Base-by-base conservation (phyloP, 92 coral and sea anemone genomes). In the Phymanthus crucifer region DNA sequence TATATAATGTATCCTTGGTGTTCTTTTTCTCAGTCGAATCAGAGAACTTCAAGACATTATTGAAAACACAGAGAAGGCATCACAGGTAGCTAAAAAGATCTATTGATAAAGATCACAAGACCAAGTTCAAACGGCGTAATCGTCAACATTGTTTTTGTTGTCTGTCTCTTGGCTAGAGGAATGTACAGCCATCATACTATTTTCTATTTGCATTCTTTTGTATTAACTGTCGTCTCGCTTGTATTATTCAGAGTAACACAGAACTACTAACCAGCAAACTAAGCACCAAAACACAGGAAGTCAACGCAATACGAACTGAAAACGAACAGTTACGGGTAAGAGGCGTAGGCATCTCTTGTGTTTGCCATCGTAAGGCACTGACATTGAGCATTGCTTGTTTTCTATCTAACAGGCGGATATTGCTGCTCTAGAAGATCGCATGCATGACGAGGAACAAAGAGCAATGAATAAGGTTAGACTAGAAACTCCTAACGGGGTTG, bases 341-440 rank as follows among this genome's bases (percentile, higher is more conserved):
- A 19, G 21, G n/a, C 1, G 57, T 13, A 14, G n/a, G n/a, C n/a
- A n/a, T n/a, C n/a, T n/a, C n/a, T n/a, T n/a, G n/a, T n/a, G n/a
- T n/a, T n/a, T n/a, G n/a, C n/a, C n/a, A n/a, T n/a, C n/a, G n/a
- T n/a, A n/a, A n/a, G n/a, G n/a, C n/a, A 43, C 13, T 43, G 1
- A 1, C 48, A 43, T 43, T 43, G 18, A 6, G 1, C 14, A 43
- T 43, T 3, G 48, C 14, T 11, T 43, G 14, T 43, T 43, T 43
- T 7, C 2, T 43, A 4, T 74, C 12, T 17, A 40, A 40, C 84
- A 93, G 99, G 89, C 94, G 32, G 99, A 95, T 56, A 77, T 93
- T 48, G 99, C 91, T 48, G 94, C 98, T 26, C 82, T 95, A 84
- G 98, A 95, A 72, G 99, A 95, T 56, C 83, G 99, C 32, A 87